These are phyloP conservation scores for Mus spicilegus DNA, from an alignment of 2,113 vertebrate species.

Conservation along the genomic window DNA sequence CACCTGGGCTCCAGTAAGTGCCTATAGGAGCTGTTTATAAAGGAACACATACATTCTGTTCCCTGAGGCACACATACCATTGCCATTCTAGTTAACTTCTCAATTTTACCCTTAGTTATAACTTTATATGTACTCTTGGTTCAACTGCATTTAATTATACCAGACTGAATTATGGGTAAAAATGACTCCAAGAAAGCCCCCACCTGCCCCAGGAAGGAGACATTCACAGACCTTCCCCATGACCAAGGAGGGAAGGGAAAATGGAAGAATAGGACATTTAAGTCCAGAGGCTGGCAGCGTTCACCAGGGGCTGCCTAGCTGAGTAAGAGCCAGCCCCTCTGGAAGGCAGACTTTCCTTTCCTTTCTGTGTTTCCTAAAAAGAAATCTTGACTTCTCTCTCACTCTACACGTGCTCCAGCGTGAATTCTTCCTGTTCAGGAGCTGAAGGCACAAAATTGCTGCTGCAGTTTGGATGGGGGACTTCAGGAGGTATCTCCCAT, in stretches of 20 bases:
- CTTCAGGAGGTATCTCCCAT: no score
- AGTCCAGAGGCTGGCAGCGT: background rate
- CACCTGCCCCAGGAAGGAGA: background rate
- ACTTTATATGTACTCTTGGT: background rate
- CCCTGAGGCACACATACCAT: background rate
- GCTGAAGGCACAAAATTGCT: background rate
- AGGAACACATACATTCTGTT: no score
- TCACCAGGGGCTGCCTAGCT: background rate
- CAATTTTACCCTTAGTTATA: background rate
- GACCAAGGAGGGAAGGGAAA: background rate
- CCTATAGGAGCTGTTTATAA: no score
- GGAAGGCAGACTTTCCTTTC: no score
- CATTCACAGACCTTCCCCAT: background rate
- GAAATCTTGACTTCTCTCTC: background rate
- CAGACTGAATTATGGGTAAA: background rate
- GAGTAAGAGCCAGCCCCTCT: background rate
- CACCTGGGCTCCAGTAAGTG: background rate
- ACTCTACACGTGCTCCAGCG: background rate
- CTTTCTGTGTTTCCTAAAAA: background rate
- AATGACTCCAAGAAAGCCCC: background rate
- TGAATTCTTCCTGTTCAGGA: background rate
- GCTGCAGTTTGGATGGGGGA: background rate
- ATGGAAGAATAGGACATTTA: background rate
- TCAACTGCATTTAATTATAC: background rate
- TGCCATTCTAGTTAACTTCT: background rate